Evolutionary conservation across 2,888 invertebrate species (phyloP).

Genomic region (Noctuana brunneofusca): DNA sequence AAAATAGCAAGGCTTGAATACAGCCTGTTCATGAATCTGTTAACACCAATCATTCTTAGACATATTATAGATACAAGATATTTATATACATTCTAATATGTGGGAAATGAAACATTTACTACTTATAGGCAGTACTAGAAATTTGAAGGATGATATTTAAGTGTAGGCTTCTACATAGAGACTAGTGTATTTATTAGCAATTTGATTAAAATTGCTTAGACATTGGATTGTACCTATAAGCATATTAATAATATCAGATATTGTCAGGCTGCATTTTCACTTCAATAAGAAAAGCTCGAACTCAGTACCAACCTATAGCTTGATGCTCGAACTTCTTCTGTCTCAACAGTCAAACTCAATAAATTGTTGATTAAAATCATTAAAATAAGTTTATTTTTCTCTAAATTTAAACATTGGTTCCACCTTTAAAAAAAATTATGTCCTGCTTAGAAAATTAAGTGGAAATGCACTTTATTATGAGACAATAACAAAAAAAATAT

Average conservation of each 20-base stretch:
- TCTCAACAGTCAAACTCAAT: neutral
- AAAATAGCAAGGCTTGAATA: neutral
- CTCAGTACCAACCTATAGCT: too few relatives aligned
- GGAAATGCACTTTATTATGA: conserved; percentile 1
- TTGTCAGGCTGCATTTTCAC: neutral
- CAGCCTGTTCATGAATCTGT: neutral
- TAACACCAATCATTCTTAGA: conserved; percentile 11
- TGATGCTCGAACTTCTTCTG: too few relatives aligned
- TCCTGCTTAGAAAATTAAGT: neutral
- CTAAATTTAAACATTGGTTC: neutral
- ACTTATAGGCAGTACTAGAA: neutral
- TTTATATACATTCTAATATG: neutral
- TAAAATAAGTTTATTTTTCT: too few relatives aligned
- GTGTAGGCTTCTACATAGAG: neutral
- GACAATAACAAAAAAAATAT: neutral
- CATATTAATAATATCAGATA: neutral
- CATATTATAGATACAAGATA: neutral
- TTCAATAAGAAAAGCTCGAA: neutral
- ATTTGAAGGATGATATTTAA: neutral
- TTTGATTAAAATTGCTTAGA: neutral
- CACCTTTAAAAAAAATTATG: neutral
- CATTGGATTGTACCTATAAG: neutral
- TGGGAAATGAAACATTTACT: neutral
- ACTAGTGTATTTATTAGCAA: conserved; percentile 1
- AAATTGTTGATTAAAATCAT: too few relatives aligned